Evolutionary conservation across 2,797 vertebrate genomes (phyloP).

Genomic region (Discoglossus pictus): DNA sequence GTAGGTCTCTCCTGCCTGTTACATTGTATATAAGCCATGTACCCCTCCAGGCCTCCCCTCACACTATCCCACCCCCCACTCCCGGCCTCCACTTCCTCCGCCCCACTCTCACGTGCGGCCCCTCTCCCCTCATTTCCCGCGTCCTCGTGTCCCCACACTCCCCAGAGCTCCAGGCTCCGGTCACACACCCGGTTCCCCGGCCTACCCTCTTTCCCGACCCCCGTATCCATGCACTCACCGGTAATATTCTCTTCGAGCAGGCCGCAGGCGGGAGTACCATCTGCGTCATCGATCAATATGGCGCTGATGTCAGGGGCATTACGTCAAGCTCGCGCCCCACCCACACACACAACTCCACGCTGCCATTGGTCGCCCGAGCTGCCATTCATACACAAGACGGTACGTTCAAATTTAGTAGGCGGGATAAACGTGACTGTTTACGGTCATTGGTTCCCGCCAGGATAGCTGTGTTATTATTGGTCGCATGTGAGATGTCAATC

Average conservation of each 20-base stretch:
- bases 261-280: slow-evolving; percentile 8
- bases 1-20: no score
- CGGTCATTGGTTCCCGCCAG: slow-evolving; percentile 20
- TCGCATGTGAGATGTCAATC: background rate
- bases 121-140: background rate
- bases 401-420: background rate
- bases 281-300: slow-evolving; percentile 37
- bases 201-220: background rate
- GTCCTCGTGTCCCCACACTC: no score
- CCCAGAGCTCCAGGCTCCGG: no score
- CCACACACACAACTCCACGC: background rate
- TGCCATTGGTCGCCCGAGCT: background rate
- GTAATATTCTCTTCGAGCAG: background rate
- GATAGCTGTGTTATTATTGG: background rate
- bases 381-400: background rate
- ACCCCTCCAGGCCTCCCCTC: no score
- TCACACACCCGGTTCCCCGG: no score
- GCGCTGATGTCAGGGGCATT: background rate
- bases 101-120: background rate
- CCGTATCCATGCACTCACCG: background rate
- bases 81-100: background rate
- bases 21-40: no score
- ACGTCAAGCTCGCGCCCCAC: background rate
- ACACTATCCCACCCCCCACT: background rate
- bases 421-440: background rate